phyloP scores from a whole-genome alignment of 2,888 invertebrate species.

The Idaea straminata region DNA sequence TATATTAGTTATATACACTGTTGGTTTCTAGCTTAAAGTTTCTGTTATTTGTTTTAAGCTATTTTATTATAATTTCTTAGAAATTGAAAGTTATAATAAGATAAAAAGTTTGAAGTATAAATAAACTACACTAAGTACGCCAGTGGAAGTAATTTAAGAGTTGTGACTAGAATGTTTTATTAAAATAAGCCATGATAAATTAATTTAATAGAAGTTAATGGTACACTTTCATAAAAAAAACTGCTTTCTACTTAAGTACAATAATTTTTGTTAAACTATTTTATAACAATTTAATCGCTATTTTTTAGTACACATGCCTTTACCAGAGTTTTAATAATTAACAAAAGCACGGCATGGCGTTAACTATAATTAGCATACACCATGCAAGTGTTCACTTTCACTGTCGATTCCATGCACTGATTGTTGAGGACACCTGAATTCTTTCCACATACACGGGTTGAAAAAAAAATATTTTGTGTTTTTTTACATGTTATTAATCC shows the following conservation, averaged over 20 bases:
- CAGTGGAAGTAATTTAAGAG: background rate
- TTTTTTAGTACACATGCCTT: background rate
- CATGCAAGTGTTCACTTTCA: slow-evolving; percentile 49
- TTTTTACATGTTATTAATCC: slow-evolving; percentile 4
- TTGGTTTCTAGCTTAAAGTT: too few species aligned
- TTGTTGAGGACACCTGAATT: slow-evolving; percentile 56
- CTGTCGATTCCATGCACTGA: slow-evolving; percentile 58
- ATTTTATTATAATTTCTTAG: too few species aligned
- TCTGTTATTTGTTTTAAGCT: too few species aligned
- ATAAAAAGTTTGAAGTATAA: too few species aligned
- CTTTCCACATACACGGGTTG: slow-evolving; percentile 15
- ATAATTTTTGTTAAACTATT: slow-evolving; percentile 4
- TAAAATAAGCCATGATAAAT: background rate
- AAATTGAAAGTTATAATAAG: too few species aligned
- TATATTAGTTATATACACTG: too few species aligned
- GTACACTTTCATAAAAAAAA: background rate
- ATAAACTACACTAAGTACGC: too few species aligned
- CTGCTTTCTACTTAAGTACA: background rate
- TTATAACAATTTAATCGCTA: slow-evolving; percentile 2
- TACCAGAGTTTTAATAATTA: slow-evolving; percentile 16
- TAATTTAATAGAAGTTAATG: background rate
- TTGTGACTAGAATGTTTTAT: background rate
- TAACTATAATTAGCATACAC: slow-evolving; percentile 42
- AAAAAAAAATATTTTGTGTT: slow-evolving; percentile 14
- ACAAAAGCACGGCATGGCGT: slow-evolving; percentile 27